Base-by-base conservation (phyloP, 2,797 vertebrate species). In the Liparis tanakae region DNA sequence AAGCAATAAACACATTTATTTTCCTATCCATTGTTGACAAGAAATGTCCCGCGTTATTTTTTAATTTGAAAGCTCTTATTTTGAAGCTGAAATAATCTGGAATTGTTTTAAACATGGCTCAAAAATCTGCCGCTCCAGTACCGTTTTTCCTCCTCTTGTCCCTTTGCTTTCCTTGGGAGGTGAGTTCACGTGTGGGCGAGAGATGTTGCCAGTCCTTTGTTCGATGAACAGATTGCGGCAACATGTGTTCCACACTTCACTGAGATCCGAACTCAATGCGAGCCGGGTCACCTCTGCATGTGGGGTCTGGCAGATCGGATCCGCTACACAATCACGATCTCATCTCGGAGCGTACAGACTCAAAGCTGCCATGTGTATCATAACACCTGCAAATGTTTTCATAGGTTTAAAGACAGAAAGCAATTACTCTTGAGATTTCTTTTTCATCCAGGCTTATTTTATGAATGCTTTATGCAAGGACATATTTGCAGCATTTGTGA, bases 401-500 rank as follows among this genome's bases (percentile, higher is more conserved):
- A 18, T 39, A 9, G 15, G 18, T 4, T 61, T 51, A 33, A 14
- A 68, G 22, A 41, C 3, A 14, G 15, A 56, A 12, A 59, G 44
- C 12, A 18, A 22, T 58, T 48, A 20, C 4, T 10, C 41, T 61
- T 60, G 25, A 59, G 14, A 18, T 50, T 58, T 68, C 63, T 30
- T 17, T 68, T 39, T 17, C 39, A 62, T 43, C 5, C 13, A 48
- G 7, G n/a, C 3, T 58, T 1, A 50, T n/a, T 56, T 56, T 61
- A 62, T 7, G 15, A 5, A 65, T 17, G 15, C 4, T 55, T 48
- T 50, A 72, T 43, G 13, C 7, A 36, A 59, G 2, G 50, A 12
- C 13, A 50, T 74, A 6, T 57, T n/a, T 4, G 61, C 53, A 54
- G 55, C 41, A 0, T 22, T 61, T 76, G 50, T 72, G 4, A 43